Evolutionary conservation across 2,888 invertebrate species (phyloP), one percentile per base, ranked within the genome.

Genomic region (Cerastoderma edule): DNA sequence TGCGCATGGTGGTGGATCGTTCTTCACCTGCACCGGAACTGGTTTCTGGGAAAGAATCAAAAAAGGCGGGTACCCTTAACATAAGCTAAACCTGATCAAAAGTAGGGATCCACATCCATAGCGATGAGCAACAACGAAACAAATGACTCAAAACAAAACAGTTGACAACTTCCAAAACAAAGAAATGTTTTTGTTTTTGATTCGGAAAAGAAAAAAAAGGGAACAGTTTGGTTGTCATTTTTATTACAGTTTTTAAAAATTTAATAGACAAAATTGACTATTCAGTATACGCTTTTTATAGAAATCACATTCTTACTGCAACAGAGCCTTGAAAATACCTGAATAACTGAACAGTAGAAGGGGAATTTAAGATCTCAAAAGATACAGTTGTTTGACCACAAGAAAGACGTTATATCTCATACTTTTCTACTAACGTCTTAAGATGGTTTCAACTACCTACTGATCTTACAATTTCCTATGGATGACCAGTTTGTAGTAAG

Each of bases 1-100:
- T 44, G 77, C 66, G 10, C 19, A 22, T 10, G 72, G 60, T 5
- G 28, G 33, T 24, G 69, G 77, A 16, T 73, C 73, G 3, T 60
- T 67, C 0, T 44, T 16, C 30, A 63, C 33, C 16, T 50, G 67
- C 6, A 24, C 46, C n/a, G 60, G 28, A 30, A 77, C 56, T 46
- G 68, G 56, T 19, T 56, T 39, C 76, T 77, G 30, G 56, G 57
- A 54, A 2, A 22, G 24, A 39, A 13, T 16, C 8, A 39, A 24
- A 22, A 16, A 53, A 10, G 2, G 19, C 13, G 24, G n/a, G 24
- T 10, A 22, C 53, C 24, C 24, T 22, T 2, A n/a, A n/a, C 16
- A 6, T 53, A 53, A 22, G 1, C n/a, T 2, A 8, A 5, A 53
- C 5, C 2, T 46, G 5, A 19, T n/a, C 19, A 46, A 19, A 46